Evolutionary conservation across 2,888 invertebrate species (phyloP), one percentile per base, ranked within the genome.

Genomic region (Megaustenia siamemsis): DNA sequence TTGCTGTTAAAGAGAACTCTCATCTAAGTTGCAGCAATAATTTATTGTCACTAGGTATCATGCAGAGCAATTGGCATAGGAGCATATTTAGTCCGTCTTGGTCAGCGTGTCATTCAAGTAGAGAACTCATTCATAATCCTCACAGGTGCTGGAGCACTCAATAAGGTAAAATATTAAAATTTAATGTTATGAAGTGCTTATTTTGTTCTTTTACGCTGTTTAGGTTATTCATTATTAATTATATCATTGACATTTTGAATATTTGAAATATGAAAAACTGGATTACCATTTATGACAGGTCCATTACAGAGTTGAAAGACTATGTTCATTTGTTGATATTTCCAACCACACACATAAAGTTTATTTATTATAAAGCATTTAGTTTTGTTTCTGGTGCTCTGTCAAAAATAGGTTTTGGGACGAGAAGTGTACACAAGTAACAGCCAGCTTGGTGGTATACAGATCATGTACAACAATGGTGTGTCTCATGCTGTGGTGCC

Each of bases 391-490:
- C 18, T 28, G 28, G 32, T 71, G 43, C 28, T 71, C 40, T 8
- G 12, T 43, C 43, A 45, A 4, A 28, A 32, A 1, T 83, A 95
- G 95, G 95, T 99, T 77, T 95, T 99, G 35, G 99, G 99, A 0
- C 96, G 98, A n/a, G 97, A 98, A 90, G 99, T 99, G 1, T 99
- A 99, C 95, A 98, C 99, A 8, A 98, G 98, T 83, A 99, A 99
- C 95, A 98, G 98, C 94, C 99, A 99, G 94, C 95, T 99, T 49
- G 99, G 99, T 63, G 99, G 94, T n/a, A 96, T 97, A 15, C 98
- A 99, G 95, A 98, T 99, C 86, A 99, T 99, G 99, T 97, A 97
- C 95, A 97, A 98, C 94, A 99, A 99, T 93, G 99, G 99, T 10
- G 97, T 99, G 0, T 96, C 98, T 0, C 99, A 99, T 94, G 97